phyloP scores from a whole-genome alignment of 2,888 invertebrate genomes.

The Tetragonisca angustula region DNA sequence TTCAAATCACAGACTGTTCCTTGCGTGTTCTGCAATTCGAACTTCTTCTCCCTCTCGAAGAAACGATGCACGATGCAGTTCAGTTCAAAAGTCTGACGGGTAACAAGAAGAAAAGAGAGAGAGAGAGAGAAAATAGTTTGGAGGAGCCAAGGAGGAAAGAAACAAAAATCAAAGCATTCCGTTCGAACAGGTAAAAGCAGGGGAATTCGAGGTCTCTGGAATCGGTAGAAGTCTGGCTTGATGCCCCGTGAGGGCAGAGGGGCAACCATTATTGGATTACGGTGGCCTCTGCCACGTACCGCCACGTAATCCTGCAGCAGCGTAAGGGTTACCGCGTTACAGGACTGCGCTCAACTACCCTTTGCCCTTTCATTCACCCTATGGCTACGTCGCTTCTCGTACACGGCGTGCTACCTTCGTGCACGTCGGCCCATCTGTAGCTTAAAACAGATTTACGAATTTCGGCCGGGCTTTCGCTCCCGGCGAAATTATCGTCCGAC shows the following conservation, averaged over 20 bases:
- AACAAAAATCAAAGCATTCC: slow-evolving; percentile 33
- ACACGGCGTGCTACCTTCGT: slow-evolving; percentile 6
- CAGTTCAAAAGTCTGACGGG: not conserved
- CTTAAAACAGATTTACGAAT: slow-evolving; percentile 51
- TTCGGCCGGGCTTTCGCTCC: slow-evolving; percentile 24
- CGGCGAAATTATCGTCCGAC: slow-evolving; percentile 33
- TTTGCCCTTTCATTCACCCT: slow-evolving; percentile 60
- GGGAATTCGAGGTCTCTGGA: slow-evolving; percentile 29
- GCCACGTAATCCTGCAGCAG: slow-evolving; percentile 67
- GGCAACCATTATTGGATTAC: slow-evolving; percentile 71
- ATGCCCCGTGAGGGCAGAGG: slow-evolving; percentile 42
- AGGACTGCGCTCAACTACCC: slow-evolving; percentile 32
- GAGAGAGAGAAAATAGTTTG: not conserved
- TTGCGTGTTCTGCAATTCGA: not conserved
- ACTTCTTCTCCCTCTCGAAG: not conserved
- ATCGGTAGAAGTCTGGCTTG: slow-evolving; percentile 51
- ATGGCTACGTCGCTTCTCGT: slow-evolving; percentile 29
- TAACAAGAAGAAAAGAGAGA: not conserved
- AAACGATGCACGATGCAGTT: not conserved
- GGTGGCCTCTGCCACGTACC: slow-evolving; percentile 62
- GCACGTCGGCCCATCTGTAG: slow-evolving; percentile 38
- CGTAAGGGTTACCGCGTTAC: slow-evolving; percentile 62
- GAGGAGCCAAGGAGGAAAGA: not conserved
- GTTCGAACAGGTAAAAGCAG: slow-evolving; percentile 20
- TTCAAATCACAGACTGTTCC: not conserved